Conservation (phyloP, 2,113 vertebrate species). For the Hiodon alosoides region DNA sequence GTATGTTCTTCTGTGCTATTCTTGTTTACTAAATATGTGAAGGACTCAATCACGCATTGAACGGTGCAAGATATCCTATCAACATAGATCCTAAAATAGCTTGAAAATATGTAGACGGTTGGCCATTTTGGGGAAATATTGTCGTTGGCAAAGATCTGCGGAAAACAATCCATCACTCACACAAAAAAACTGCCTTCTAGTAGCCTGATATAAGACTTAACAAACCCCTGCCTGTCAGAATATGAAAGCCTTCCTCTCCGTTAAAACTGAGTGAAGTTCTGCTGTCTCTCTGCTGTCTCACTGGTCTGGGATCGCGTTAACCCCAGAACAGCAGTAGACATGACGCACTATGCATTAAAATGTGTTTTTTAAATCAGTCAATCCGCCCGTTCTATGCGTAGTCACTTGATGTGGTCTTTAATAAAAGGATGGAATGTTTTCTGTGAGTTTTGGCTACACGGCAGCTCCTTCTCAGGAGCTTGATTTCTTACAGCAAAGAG, state of each 20-base stretch:
- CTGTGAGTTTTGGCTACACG: slow-evolving; percentile 4
- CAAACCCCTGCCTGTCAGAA: too few species aligned
- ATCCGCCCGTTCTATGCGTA: slow-evolving; percentile 6
- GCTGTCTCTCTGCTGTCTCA: too few species aligned
- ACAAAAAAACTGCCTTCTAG: neutral
- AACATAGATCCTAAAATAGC: neutral
- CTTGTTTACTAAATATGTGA: too few species aligned
- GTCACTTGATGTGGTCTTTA: neutral
- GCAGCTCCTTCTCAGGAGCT: neutral
- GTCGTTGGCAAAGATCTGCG: neutral
- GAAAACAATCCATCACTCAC: neutral
- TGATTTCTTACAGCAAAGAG: neutral
- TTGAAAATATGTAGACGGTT: neutral
- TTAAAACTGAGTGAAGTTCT: too few species aligned
- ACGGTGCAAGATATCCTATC: too few species aligned
- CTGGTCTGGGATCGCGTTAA: too few species aligned
- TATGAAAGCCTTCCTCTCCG: too few species aligned
- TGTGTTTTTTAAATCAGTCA: slow-evolving; percentile 17
- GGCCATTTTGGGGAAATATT: neutral
- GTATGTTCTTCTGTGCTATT: neutral
- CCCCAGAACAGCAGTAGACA: neutral
- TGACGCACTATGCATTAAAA: slow-evolving; percentile 12
- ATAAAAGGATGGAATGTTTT: neutral
- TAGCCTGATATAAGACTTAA: neutral
- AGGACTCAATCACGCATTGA: too few species aligned